phyloP scores from a whole-genome alignment of 2,113 vertebrate species.

The Capricornis sumatraensis region DNA sequence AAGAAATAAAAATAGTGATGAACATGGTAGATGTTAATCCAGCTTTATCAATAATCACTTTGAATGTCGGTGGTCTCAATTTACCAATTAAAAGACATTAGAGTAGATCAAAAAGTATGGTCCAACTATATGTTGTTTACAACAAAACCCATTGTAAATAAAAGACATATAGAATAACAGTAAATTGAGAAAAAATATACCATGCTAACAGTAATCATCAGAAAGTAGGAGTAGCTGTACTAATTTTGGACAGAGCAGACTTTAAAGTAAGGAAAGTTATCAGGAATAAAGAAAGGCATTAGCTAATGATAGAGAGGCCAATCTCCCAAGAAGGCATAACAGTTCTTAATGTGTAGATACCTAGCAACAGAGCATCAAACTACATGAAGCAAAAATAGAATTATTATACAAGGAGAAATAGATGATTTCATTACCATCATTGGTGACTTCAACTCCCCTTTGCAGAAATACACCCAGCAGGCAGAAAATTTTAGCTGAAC shows the following conservation, averaged over 20 bases:
- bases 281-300: neutral
- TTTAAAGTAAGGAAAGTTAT: neutral
- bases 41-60: neutral
- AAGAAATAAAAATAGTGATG: neutral
- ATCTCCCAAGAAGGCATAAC: neutral
- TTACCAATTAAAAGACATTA: neutral
- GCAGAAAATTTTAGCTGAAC: neutral
- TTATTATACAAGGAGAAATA: neutral
- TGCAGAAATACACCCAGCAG: neutral
- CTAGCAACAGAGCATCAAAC: neutral
- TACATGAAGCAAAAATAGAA: neutral
- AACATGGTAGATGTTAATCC: neutral
- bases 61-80: neutral
- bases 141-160: neutral
- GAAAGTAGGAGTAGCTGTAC: neutral
- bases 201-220: neutral
- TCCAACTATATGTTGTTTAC: neutral
- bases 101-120: neutral
- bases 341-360: neutral
- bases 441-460: neutral
- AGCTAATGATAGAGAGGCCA: neutral
- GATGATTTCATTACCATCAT: neutral
- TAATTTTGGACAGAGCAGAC: neutral
- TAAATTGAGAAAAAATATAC: neutral
- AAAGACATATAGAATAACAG: neutral